Conservation (phyloP, 2,888 invertebrate genomes). For the Melangyna quadrimaculata region DNA sequence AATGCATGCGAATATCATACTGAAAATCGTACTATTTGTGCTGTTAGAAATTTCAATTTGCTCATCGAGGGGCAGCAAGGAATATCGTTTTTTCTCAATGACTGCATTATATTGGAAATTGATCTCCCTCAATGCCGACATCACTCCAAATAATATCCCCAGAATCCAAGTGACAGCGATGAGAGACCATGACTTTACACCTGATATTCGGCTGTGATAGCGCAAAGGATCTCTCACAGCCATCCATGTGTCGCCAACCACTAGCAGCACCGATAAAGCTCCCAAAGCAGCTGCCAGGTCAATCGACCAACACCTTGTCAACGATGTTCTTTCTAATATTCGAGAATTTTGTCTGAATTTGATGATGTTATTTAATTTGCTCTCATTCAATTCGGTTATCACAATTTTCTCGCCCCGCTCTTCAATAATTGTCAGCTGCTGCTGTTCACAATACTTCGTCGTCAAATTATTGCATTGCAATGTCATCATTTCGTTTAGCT, state of each 20-base stretch:
- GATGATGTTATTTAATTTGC: slow-evolving; percentile 68
- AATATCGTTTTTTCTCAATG: slow-evolving; percentile 74
- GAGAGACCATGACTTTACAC: slow-evolving; percentile 80
- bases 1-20: slow-evolving; percentile 77
- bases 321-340: slow-evolving; percentile 52
- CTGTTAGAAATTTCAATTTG: slow-evolving; percentile 32
- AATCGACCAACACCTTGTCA: slow-evolving; percentile 79
- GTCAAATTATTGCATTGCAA: slow-evolving; percentile 78
- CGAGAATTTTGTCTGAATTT: slow-evolving; percentile 53
- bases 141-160: slow-evolving; percentile 79
- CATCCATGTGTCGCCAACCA: slow-evolving; percentile 83
- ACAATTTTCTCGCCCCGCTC: slow-evolving; percentile 75
- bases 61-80: slow-evolving; percentile 43
- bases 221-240: slow-evolving; percentile 84
- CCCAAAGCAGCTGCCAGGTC: slow-evolving; percentile 80
- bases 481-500: slow-evolving; percentile 76
- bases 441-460: slow-evolving; percentile 76
- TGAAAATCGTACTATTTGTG: slow-evolving; percentile 76
- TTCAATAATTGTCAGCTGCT: slow-evolving; percentile 77
- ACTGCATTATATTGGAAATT: slow-evolving; percentile 77
- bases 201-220: slow-evolving; percentile 82
- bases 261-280: slow-evolving; percentile 79
- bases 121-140: slow-evolving; percentile 79
- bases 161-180: slow-evolving; percentile 80
- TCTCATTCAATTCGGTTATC: slow-evolving; percentile 77